These are phyloP conservation scores for Ylistrum balloti DNA, from an alignment of 1,140 invertebrate species.

Conservation along the genomic window DNA sequence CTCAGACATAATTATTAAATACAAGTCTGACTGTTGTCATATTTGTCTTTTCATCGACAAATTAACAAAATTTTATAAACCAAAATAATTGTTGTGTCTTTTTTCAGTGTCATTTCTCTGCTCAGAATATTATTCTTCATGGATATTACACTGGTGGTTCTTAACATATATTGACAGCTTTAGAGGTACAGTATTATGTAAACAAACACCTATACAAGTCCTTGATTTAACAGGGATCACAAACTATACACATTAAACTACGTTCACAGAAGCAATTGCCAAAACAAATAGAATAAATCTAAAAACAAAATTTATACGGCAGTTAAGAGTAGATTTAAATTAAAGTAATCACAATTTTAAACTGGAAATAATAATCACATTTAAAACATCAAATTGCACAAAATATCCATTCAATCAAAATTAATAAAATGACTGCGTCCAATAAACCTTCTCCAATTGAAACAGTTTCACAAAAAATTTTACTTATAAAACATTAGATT, in stretches of 20 bases:
- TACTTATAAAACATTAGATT: background rate
- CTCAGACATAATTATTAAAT: no score
- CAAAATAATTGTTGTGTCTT: no score
- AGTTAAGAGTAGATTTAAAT: background rate
- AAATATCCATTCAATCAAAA: background rate
- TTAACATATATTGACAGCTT: background rate
- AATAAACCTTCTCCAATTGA: background rate
- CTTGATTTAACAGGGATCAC: no score
- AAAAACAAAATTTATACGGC: background rate
- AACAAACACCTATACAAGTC: background rate
- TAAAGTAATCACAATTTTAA: background rate
- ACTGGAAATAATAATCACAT: background rate
- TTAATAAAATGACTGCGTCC: background rate
- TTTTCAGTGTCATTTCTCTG: no score
- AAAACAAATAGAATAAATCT: background rate
- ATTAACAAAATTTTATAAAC: no score
- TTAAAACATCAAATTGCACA: background rate
- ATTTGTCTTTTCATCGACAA: no score
- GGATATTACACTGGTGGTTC: background rate
- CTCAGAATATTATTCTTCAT: no score
- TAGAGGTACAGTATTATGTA: background rate
- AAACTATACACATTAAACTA: no score
- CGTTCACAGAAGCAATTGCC: no score
- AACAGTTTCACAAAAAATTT: background rate
- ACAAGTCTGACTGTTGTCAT: no score